These are phyloP conservation scores for Trilocha varians DNA, from an alignment of 2,888 invertebrate genomes.

Conservation along the genomic window DNA sequence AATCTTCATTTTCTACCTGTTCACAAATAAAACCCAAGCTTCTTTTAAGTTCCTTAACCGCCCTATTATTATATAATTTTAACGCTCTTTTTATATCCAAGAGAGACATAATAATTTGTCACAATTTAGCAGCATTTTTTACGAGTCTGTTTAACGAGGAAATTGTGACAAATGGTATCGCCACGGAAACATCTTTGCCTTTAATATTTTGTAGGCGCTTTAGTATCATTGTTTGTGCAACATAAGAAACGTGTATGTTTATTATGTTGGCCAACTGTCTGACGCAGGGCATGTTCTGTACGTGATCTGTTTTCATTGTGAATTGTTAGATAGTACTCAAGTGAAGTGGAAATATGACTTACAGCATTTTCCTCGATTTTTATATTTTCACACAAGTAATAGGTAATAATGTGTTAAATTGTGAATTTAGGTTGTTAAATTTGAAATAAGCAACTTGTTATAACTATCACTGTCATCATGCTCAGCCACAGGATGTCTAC, in stretches of 20 bases:
- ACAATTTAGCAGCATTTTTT: conserved; percentile 39
- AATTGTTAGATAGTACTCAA: no score
- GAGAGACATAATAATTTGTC: conserved; percentile 38
- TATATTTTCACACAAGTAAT: no score
- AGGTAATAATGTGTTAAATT: no score
- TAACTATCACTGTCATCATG: no score
- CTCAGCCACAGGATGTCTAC: no score
- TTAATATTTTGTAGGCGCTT: conserved; percentile 22
- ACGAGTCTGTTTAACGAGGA: conserved; percentile 29
- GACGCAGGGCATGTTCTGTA: conserved; percentile 27
- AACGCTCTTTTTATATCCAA: conserved; percentile 12
- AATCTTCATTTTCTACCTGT: neutral
- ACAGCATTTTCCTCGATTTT: no score
- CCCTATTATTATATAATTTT: conserved; percentile 7
- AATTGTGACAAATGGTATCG: conserved; percentile 43
- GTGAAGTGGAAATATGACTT: no score
- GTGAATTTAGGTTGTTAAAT: no score
- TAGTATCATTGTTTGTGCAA: conserved; percentile 17
- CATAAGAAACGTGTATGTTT: conserved; percentile 8
- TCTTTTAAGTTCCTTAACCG: neutral
- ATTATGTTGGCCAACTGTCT: conserved; percentile 17
- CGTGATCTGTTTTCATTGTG: conserved; percentile 31
- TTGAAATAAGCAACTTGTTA: no score
- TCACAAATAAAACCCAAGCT: neutral
- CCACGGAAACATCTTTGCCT: conserved; percentile 24